Evolutionary conservation across 2,888 invertebrate species (phyloP), one percentile per base, ranked within the genome.

Genomic region (Octodonta nipae): DNA sequence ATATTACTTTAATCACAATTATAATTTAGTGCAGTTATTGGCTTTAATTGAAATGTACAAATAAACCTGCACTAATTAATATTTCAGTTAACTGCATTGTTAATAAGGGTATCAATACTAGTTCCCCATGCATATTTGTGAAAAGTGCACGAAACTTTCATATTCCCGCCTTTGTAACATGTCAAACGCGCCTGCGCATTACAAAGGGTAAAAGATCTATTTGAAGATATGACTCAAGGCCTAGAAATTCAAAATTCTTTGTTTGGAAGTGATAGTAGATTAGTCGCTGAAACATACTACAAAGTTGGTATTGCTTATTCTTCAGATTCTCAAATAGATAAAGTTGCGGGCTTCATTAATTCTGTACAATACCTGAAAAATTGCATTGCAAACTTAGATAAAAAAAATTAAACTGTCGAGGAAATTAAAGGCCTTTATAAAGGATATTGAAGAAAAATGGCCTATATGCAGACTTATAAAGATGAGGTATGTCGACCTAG

Each of bases 261-360:
- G 1, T 71, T 69, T 34, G 61, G 66, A 5, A 67, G 71, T 13
- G 76, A 81, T 56, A 71, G 78, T 54, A 63, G 85, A 35, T 71
- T 74, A 20, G 71, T 87, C 35, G 87, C 89, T 1, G 87, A 88
- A 56, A 79, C 83, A 2, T 78, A 86, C 51, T 93, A 91, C 59
- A 89, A 92, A 63, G 73, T 93, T 37, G 93, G 91, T 38, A 59
- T 91, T 16, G 87, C 88, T 0, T 78, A 80, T 54, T 75, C 85
- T 1, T 74, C 85, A 41, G 73, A 74, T 13, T 75, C 79, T 12
- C 73, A 79, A 48, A 80, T 81, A 54, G 80, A 86, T 42, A 75
- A 81, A 13, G 83, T 88, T 28, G 72, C 73, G 0, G 73, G 80
- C 43, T 82, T 87, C 54, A 74, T 76, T 37, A 70, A 73, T 32